A percentile compares a stretch with the other conserved stretches of the same genome.
phyloP scores from a whole-genome alignment of 2,113 vertebrate genomes.

The Colossoma macropomum region DNA sequence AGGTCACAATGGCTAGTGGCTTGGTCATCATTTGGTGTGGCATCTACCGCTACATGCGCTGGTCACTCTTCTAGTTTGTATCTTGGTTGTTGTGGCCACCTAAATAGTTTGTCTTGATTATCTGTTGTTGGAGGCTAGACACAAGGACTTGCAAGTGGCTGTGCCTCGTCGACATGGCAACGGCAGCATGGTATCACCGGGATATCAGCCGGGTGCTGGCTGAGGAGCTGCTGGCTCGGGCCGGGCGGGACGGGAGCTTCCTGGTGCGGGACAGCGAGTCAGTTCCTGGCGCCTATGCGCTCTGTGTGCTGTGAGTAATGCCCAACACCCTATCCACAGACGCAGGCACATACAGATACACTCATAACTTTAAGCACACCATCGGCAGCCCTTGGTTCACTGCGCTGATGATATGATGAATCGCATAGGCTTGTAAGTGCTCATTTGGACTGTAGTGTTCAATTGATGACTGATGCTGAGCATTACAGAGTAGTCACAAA shows the following conservation, averaged over 20 bases:
- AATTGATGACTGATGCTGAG: not conserved
- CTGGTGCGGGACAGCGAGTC: slow-evolving; percentile 90
- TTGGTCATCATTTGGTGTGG: not conserved
- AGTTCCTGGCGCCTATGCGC: slow-evolving; percentile 85
- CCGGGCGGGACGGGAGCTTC: slow-evolving; percentile 86
- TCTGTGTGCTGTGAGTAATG: slow-evolving; percentile 86
- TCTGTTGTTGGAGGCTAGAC: slow-evolving; percentile 48
- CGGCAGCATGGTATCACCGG: slow-evolving; percentile 84
- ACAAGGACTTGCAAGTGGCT: slow-evolving; percentile 44
- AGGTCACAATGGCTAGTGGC: not conserved
- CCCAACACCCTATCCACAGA: slow-evolving; percentile 20
- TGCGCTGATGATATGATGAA: not conserved
- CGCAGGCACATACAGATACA: not conserved
- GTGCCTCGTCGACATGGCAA: slow-evolving; percentile 69
- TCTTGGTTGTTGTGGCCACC: not conserved
- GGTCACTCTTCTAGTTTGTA: not conserved
- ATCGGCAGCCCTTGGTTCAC: not conserved
- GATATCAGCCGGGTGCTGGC: slow-evolving; percentile 87
- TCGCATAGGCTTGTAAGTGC: not conserved
- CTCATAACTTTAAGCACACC: not conserved
- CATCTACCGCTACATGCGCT: not conserved
- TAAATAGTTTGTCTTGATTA: not conserved
- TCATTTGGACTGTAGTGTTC: not conserved
- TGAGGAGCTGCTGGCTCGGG: slow-evolving; percentile 84
- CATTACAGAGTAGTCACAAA: too few species aligned